A percentile compares a stretch with the other conserved stretches of the same genome.
These are phyloP conservation scores for Passerina amoena DNA, from an alignment of 2,113 vertebrate genomes.

Conservation along the genomic window DNA sequence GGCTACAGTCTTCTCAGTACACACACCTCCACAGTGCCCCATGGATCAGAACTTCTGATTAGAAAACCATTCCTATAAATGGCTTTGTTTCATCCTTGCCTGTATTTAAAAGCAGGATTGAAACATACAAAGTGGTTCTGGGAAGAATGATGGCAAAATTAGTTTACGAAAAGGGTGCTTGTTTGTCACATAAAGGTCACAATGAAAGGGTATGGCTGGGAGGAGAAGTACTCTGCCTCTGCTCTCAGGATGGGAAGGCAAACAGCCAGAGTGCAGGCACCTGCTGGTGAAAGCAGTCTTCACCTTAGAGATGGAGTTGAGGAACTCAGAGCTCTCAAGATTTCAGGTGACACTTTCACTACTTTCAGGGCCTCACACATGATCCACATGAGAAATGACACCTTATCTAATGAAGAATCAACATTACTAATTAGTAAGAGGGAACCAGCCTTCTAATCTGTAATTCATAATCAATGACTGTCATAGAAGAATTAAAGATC, in stretches of 20 bases:
- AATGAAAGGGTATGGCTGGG: background rate
- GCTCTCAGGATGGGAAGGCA: background rate
- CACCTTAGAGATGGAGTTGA: background rate
- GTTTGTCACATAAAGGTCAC: background rate
- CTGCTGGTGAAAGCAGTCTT: background rate
- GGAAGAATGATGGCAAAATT: background rate
- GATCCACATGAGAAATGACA: background rate
- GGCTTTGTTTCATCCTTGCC: background rate
- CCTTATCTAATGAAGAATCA: background rate
- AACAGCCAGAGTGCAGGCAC: background rate
- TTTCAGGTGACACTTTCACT: background rate
- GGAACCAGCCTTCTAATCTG: background rate
- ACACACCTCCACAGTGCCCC: background rate
- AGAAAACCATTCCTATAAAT: background rate
- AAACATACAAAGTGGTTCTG: background rate
- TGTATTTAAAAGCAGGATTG: background rate
- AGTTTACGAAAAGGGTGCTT: background rate
- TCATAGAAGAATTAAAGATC: background rate
- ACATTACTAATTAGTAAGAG: background rate
- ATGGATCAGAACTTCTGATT: background rate
- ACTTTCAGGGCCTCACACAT: background rate
- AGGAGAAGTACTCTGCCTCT: background rate
- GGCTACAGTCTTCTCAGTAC: background rate
- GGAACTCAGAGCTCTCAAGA: background rate
- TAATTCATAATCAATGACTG: background rate